Percentiles rank a stretch among this genome's conserved stretches.
Conservation (phyloP, 2,797 vertebrate species). For the Rhinatrema bivittatum region DNA sequence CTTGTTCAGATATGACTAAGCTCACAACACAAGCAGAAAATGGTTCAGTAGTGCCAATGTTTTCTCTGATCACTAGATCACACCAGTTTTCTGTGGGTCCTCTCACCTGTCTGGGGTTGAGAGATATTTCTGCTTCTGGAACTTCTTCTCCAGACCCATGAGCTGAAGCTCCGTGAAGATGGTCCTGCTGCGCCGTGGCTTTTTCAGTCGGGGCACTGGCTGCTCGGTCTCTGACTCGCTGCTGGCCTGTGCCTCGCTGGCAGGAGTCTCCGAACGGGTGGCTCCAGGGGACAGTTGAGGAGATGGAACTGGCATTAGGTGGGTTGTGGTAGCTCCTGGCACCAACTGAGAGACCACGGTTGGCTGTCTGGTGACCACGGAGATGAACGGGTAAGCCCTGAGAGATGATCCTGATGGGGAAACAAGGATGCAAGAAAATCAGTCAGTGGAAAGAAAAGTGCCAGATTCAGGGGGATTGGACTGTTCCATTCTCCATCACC, state of each 20-base stretch:
- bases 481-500: too few relatives aligned
- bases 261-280: slow-evolving; percentile 49
- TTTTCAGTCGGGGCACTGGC: slow-evolving; percentile 69
- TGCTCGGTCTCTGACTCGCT: slow-evolving; percentile 90
- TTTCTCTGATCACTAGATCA: background rate
- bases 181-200: slow-evolving; percentile 87
- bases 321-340: slow-evolving; percentile 47
- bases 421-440: background rate
- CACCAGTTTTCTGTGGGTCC: background rate
- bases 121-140: slow-evolving; percentile 97
- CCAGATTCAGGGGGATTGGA: background rate
- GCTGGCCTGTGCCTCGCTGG: slow-evolving; percentile 59
- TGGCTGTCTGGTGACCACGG: slow-evolving; percentile 84
- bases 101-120: slow-evolving; percentile 93
- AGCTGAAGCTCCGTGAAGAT: slow-evolving; percentile 97
- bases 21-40: too few relatives aligned
- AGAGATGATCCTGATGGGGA: slow-evolving; percentile 70
- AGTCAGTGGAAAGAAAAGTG: background rate
- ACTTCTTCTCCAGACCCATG: slow-evolving; percentile 97
- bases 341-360: slow-evolving; percentile 62
- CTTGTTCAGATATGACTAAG: too few relatives aligned
- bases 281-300: slow-evolving; percentile 41
- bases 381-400: slow-evolving; percentile 80
- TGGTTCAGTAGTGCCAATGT: background rate
- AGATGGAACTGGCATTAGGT: slow-evolving; percentile 37